Percentiles rank a stretch among this genome's conserved stretches.
Conservation (phyloP, 2,797 vertebrate species). For the Chrysocyon brachyurus region DNA sequence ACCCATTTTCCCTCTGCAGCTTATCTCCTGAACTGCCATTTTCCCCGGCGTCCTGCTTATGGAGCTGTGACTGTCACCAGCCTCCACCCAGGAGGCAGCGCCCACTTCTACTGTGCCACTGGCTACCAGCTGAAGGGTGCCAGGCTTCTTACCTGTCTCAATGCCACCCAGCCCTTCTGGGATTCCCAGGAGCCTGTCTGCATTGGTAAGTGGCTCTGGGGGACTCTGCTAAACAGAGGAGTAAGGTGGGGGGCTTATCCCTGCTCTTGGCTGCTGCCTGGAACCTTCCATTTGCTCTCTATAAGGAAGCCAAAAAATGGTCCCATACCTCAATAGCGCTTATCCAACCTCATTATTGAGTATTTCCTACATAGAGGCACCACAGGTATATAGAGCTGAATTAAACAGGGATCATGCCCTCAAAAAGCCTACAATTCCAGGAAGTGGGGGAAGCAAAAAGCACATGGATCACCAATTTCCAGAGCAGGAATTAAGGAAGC, state of each 20-base stretch:
- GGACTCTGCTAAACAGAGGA: not conserved
- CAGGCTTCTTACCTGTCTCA: constrained; percentile 92
- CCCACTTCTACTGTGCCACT: constrained; percentile 93
- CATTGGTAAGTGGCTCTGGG: constrained; percentile 88
- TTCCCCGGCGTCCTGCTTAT: constrained; percentile 92
- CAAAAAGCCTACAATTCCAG: not conserved
- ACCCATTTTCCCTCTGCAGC: constrained; percentile 85
- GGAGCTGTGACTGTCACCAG: constrained; percentile 95
- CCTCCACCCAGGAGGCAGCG: constrained; percentile 94
- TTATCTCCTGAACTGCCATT: constrained; percentile 95
- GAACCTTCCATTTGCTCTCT: not conserved
- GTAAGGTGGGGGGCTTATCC: not conserved
- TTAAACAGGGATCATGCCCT: not conserved
- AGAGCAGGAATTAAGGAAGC: constrained; percentile 37
- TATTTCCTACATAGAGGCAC: not conserved
- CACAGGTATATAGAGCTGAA: not conserved
- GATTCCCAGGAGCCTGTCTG: constrained; percentile 93
- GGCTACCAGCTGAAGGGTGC: constrained; percentile 95
- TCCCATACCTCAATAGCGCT: not conserved
- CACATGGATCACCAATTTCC: not conserved
- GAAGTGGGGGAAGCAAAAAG: not conserved
- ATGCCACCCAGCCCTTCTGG: constrained; percentile 97
- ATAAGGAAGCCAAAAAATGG: constrained; percentile 55
- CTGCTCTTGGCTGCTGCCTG: not conserved
- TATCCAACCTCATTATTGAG: not conserved